phyloP scores from a whole-genome alignment of 2,797 vertebrate species.

The Muscicapa comitata region DNA sequence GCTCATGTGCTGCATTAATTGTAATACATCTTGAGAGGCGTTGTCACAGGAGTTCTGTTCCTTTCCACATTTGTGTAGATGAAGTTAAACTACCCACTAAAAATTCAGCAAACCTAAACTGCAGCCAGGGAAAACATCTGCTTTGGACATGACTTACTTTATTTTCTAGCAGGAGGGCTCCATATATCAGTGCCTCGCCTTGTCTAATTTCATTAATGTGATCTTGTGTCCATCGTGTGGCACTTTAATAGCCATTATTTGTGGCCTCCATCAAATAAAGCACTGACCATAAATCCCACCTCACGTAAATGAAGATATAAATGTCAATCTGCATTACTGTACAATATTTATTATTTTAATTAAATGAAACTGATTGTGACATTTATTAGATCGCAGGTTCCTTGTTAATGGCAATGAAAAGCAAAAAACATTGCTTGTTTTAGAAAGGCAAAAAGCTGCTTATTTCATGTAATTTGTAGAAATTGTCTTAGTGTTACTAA shows the following conservation, averaged over 20 bases:
- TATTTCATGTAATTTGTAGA: slow-evolving; percentile 76
- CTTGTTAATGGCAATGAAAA: slow-evolving; percentile 84
- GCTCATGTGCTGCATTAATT: neutral
- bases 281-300: slow-evolving; percentile 83
- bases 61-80: neutral
- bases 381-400: slow-evolving; percentile 88
- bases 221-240: slow-evolving; percentile 83
- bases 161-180: slow-evolving; percentile 71
- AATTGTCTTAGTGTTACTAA: slow-evolving; percentile 69
- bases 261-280: slow-evolving; percentile 88
- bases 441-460: slow-evolving; percentile 77
- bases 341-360: slow-evolving; percentile 98
- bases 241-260: slow-evolving; percentile 94
- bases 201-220: slow-evolving; percentile 90
- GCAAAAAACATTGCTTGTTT: slow-evolving; percentile 76
- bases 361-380: slow-evolving; percentile 91
- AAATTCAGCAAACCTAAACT: neutral
- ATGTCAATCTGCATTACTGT: slow-evolving; percentile 87
- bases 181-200: slow-evolving; percentile 79
- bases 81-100: slow-evolving; percentile 28
- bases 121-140: slow-evolving; percentile 59
- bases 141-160: slow-evolving; percentile 51
- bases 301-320: slow-evolving; percentile 84
- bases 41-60: neutral
- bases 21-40: neutral